Base-by-base conservation (phyloP, 2,888 invertebrate genomes). In the Papilio elwesi region DNA sequence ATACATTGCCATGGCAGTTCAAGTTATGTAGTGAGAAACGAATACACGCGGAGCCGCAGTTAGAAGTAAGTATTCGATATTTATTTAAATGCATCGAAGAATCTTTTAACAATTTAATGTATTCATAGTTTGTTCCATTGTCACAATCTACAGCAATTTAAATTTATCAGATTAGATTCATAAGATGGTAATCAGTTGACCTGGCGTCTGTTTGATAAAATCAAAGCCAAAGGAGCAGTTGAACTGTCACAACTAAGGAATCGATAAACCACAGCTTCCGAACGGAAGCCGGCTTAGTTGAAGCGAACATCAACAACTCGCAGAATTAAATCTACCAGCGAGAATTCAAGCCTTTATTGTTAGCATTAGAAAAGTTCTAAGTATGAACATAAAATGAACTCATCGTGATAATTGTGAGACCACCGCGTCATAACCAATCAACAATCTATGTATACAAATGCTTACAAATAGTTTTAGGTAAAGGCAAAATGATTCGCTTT, bases 271-370 rank as follows among this genome's bases (percentile, higher is more conserved):
- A 74, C 75, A 75, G 74, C 66, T 70, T 75, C 71, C 71, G 75
- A 76, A 74, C 74, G 74, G 77, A 78, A 81, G 79, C 65, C 71
- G 75, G 73, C 76, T 77, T 68, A 76, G 78, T 52, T 79, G 80
- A 76, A 78, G 13, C 13, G 38, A 38, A 38, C 57, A 38, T 80
- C 80, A 83, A 69, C 74, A 71, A 77, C 79, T 82, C 78, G 79
- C 78, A 86, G 83, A 82, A 81, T 76, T 78, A 85, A 87, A 85
- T 84, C 83, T 82, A 80, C 78, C 82, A 82, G 77, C 81, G 83
- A 77, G 84, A 82, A 84, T 85, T 86, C 85, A 85, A 87, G 85
- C 80, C 43, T 53, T 52, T 26, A 63, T 52, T 63, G 26, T 53
- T 36, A 13, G 11, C n/a, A 16, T 57, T 3, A 12, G 12, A 55